Evolutionary conservation across 2,888 invertebrate species (phyloP).

Genomic region (Subacronicta megacephala): DNA sequence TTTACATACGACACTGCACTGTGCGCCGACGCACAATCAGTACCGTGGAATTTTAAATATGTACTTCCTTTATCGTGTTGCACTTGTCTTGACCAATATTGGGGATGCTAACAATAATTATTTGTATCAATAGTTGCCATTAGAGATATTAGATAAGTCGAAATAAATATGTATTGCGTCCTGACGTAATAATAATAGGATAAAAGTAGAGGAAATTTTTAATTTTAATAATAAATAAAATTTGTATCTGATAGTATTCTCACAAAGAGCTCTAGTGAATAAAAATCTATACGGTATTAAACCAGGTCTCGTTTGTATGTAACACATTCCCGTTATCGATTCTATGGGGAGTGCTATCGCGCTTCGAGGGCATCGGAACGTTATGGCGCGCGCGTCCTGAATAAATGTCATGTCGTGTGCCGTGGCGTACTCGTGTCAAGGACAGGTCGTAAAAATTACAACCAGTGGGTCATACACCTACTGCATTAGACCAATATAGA

Average conservation of each 20-base stretch:
- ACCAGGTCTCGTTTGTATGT: slow-evolving; percentile 18
- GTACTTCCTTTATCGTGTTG: slow-evolving; percentile 38
- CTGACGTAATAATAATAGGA: too few relatives aligned
- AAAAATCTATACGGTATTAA: neutral
- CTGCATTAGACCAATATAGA: slow-evolving; percentile 27
- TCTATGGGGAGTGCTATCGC: slow-evolving; percentile 41
- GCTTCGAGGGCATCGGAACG: slow-evolving; percentile 50
- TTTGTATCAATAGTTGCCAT: neutral
- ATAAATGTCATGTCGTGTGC: slow-evolving; percentile 54
- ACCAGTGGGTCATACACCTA: slow-evolving; percentile 16
- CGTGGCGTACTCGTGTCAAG: slow-evolving; percentile 53
- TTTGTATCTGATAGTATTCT: slow-evolving; percentile 1
- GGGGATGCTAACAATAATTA: neutral
- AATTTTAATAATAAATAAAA: slow-evolving; percentile 1
- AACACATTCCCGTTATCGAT: slow-evolving; percentile 44
- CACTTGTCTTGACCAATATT: slow-evolving; percentile 13
- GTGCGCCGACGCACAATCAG: slow-evolving; percentile 36
- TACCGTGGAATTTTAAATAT: slow-evolving; percentile 43
- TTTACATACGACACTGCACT: slow-evolving; percentile 31
- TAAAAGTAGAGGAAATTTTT: neutral
- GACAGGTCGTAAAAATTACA: slow-evolving; percentile 47
- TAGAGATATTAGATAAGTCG: neutral
- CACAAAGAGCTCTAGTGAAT: neutral
- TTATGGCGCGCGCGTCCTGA: slow-evolving; percentile 67
- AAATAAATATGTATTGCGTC: too few relatives aligned